phyloP scores from a whole-genome alignment of 2,888 invertebrate species.

The Serrognathus titanus region DNA sequence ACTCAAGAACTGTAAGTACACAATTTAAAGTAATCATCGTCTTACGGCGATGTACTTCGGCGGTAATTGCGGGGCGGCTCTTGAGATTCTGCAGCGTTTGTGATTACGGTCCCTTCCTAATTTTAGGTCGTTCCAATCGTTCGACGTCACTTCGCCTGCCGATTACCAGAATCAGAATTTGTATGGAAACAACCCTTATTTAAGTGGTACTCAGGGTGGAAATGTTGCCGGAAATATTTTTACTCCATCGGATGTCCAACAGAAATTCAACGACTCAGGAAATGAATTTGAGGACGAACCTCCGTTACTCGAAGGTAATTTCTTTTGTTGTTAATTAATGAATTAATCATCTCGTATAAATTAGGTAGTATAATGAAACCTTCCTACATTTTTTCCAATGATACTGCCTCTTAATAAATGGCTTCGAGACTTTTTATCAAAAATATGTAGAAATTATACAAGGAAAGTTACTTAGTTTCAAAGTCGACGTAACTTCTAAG shows the following conservation, averaged over 20 bases:
- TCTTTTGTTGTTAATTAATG: too few species aligned
- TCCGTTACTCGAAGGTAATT: constrained; percentile 30
- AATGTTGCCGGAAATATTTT: constrained; percentile 11
- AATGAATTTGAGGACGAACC: constrained; percentile 31
- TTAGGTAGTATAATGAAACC: too few species aligned
- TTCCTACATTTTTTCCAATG: too few species aligned
- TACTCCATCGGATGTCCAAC: not conserved
- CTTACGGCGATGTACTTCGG: not conserved
- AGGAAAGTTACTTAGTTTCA: too few species aligned
- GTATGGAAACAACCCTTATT: constrained; percentile 30
- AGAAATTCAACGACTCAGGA: constrained; percentile 15
- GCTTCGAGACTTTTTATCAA: too few species aligned
- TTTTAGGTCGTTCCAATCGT: constrained; percentile 35
- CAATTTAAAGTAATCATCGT: not conserved
- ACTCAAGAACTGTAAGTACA: constrained; percentile 35
- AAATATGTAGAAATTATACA: too few species aligned
- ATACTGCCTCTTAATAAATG: too few species aligned
- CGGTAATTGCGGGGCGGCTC: not conserved
- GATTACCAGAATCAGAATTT: constrained; percentile 21
- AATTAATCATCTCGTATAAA: too few species aligned
- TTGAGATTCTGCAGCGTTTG: not conserved
- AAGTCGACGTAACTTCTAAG: too few species aligned
- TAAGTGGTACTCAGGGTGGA: constrained; percentile 23
- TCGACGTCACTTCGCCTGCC: constrained; percentile 25
- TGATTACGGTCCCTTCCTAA: constrained; percentile 13